phyloP scores from a whole-genome alignment of 2,888 invertebrate species.

The Morinoia aosen region DNA sequence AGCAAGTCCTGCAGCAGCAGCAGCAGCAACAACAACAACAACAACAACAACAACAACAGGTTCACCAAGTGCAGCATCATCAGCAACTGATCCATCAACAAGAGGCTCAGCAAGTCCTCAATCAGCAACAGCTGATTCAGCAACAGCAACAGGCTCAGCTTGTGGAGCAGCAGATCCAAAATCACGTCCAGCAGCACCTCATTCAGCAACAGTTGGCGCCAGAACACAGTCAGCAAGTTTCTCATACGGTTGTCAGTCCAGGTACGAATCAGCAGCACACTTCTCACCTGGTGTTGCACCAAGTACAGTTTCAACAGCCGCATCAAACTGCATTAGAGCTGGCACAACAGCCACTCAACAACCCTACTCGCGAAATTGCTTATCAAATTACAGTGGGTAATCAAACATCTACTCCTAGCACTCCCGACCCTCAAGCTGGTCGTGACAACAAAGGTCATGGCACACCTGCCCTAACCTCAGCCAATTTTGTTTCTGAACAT shows the following conservation, averaged over 20 bases:
- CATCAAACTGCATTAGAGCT: neutral
- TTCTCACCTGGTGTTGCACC: neutral
- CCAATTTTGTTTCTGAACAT: neutral
- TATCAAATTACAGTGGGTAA: neutral
- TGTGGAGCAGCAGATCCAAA: neutral
- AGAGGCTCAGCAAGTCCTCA: neutral
- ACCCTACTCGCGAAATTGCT: neutral
- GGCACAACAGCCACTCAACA: neutral
- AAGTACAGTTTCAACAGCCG: neutral
- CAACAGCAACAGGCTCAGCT: neutral
- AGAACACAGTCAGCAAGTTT: neutral
- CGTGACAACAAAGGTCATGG: neutral
- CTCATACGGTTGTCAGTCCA: too few relatives aligned
- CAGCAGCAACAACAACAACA: neutral
- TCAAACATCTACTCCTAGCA: neutral
- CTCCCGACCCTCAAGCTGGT: neutral
- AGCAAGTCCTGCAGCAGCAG: neutral
- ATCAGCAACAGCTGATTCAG: neutral
- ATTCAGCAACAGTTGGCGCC: constrained; percentile 1
- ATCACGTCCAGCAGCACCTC: neutral
- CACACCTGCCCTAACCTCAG: neutral
- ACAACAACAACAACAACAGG: neutral
- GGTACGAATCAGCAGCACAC: neutral
- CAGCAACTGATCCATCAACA: constrained; percentile 22
- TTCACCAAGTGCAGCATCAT: neutral